Evolutionary conservation across 2,113 vertebrate genomes (phyloP).

Genomic region (Sinocyclocheilus maitianheensis): DNA sequence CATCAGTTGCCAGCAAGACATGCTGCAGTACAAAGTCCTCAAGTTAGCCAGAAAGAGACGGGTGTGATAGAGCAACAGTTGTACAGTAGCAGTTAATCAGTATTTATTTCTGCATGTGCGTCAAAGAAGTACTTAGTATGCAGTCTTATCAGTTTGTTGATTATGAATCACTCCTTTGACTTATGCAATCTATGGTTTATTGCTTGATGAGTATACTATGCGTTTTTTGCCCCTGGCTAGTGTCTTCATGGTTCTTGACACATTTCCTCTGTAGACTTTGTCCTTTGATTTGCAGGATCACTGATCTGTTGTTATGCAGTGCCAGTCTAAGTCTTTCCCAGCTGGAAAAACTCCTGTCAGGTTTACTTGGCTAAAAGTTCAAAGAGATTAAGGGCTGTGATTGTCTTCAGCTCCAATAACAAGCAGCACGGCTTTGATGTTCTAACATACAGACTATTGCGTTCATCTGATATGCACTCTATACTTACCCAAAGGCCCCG

Average conservation of each 20-base stretch:
- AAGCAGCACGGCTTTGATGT: conserved; percentile 47
- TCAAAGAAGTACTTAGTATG: not conserved
- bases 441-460: conserved; percentile 8
- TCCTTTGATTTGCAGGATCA: not conserved
- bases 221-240: not conserved
- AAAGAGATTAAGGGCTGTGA: conserved; percentile 45
- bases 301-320: conserved; percentile 38
- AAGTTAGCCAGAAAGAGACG: not conserved
- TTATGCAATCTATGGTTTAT: not conserved
- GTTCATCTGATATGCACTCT: conserved; percentile 32
- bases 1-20: not conserved
- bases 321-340: not conserved
- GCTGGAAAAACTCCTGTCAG: conserved; percentile 39
- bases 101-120: not conserved
- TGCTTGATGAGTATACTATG: not conserved
- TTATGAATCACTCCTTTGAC: not conserved
- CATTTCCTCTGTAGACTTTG: not conserved
- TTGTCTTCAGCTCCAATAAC: conserved; percentile 53
- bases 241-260: not conserved
- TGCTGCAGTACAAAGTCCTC: not conserved
- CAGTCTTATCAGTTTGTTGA: not conserved
- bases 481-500: conserved; percentile 7
- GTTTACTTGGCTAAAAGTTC: conserved; percentile 45
- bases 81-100: not conserved
- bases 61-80: not conserved